These are phyloP conservation scores for Megalopta genalis DNA, from an alignment of 1,140 invertebrate genomes.

Conservation along the genomic window DNA sequence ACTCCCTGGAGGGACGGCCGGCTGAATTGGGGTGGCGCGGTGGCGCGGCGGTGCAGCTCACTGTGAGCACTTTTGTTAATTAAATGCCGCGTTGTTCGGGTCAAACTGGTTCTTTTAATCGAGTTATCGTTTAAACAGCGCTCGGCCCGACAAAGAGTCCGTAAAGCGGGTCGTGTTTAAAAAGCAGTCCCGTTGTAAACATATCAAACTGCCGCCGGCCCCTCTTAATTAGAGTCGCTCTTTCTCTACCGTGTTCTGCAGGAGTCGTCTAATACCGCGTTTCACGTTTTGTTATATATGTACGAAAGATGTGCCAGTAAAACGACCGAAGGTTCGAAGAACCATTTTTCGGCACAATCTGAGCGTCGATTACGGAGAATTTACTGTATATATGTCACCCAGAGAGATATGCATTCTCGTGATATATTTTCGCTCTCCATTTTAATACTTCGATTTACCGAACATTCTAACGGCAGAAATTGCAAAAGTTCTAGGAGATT, in stretches of 20 bases:
- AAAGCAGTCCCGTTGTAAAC: conserved; percentile 68
- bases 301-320: not conserved
- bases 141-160: conserved; percentile 66
- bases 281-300: not conserved
- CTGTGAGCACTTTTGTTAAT: conserved; percentile 77
- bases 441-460: no score
- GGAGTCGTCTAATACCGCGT: not conserved
- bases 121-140: conserved; percentile 76
- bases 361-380: no score
- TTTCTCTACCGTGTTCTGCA: not conserved
- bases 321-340: no score
- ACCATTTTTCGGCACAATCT: no score
- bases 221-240: conserved; percentile 73
- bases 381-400: no score
- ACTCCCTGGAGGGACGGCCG: not conserved
- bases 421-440: no score
- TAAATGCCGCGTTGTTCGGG: conserved; percentile 77
- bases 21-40: conserved; percentile 13
- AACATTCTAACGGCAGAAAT: no score
- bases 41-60: conserved; percentile 65
- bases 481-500: no score
- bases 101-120: conserved; percentile 75
- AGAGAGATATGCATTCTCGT: no score
- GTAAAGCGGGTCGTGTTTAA: conserved; percentile 68
- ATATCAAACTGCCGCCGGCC: conserved; percentile 69